Evolutionary conservation across 2,797 vertebrate genomes (phyloP).

Genomic region (Argya squamiceps): DNA sequence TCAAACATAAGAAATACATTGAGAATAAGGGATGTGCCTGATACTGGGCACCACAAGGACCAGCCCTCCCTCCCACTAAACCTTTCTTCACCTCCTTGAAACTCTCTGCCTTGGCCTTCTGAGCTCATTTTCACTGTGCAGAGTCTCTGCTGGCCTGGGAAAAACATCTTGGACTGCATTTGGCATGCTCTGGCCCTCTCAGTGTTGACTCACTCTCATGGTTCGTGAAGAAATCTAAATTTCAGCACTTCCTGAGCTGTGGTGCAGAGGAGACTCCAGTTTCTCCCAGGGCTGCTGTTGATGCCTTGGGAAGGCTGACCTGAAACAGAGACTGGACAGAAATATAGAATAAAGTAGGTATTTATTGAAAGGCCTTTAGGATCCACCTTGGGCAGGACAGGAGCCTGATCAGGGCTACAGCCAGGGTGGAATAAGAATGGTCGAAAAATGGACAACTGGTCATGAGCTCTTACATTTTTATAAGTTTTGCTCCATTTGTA

Average conservation of each 20-base stretch:
- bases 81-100: background rate
- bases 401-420: background rate
- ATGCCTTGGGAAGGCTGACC: background rate
- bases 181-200: background rate
- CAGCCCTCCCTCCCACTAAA: background rate
- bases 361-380: background rate
- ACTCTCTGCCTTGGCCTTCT: background rate
- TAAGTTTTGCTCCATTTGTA: background rate
- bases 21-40: background rate
- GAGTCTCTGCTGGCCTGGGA: background rate
- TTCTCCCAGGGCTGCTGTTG: background rate
- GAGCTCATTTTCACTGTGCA: background rate
- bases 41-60: background rate
- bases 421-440: background rate
- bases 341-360: too few species aligned
- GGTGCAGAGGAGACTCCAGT: background rate
- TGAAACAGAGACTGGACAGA: background rate
- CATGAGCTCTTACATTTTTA: background rate
- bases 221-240: background rate
- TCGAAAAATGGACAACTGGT: too few species aligned
- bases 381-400: background rate
- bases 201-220: background rate
- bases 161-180: fast-evolving
- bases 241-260: background rate
- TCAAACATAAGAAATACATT: background rate